phyloP scores from a whole-genome alignment of 2,113 vertebrate species.

The Polypterus senegalus region DNA sequence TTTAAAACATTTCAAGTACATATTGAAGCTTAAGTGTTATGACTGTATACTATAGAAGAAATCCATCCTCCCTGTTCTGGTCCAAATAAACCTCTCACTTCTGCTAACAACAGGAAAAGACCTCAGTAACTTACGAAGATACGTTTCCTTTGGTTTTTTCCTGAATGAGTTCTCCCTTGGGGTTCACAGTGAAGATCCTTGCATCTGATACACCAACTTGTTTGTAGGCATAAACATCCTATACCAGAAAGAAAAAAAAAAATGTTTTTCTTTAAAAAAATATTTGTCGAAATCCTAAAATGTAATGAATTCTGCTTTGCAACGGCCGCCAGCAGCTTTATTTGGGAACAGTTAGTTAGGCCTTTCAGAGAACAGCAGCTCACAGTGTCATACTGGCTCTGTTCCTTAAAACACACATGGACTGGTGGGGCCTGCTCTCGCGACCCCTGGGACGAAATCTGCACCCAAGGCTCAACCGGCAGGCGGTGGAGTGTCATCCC shows the following conservation, averaged over 20 bases:
- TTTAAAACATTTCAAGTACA: not conserved
- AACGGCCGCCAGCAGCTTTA: not conserved
- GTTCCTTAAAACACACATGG: too few species aligned
- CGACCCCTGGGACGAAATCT: too few species aligned
- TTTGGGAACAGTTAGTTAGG: too few species aligned
- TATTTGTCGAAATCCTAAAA: not conserved
- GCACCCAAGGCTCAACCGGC: too few species aligned
- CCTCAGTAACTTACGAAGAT: slow-evolving; percentile 61
- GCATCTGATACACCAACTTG: slow-evolving; percentile 67
- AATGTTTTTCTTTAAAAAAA: not conserved
- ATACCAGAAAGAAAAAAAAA: not conserved
- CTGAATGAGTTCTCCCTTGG: slow-evolving; percentile 78
- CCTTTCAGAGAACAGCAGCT: too few species aligned
- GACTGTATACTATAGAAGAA: not conserved
- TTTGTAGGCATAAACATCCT: slow-evolving; percentile 72
- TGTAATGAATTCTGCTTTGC: not conserved
- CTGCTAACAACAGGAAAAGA: not conserved
- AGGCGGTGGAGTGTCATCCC: too few species aligned
- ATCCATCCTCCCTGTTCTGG: too few species aligned
- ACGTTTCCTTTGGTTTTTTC: slow-evolving; percentile 70
- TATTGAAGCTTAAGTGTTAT: not conserved
- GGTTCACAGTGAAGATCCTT: slow-evolving; percentile 80
- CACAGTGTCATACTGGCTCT: too few species aligned
- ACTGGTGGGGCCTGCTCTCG: too few species aligned
- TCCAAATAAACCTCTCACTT: not conserved